Evolutionary conservation across 2,113 vertebrate genomes (phyloP).

Genomic region (Paedocypris sp.): DNA sequence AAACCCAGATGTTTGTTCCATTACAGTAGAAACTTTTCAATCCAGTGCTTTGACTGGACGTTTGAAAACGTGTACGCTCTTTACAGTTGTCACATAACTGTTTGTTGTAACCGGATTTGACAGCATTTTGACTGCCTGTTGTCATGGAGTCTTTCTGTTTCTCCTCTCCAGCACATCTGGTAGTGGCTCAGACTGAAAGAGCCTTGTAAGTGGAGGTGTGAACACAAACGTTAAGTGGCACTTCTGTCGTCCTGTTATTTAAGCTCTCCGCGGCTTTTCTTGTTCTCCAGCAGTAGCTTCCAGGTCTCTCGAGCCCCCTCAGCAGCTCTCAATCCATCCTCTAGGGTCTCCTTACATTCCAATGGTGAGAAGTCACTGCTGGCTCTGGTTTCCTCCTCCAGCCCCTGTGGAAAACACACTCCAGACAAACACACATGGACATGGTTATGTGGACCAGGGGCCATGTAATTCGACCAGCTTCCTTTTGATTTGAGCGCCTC

Average conservation of each 20-base stretch:
- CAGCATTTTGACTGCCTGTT: no score
- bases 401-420: conserved; percentile 26
- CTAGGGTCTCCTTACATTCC: conserved; percentile 37
- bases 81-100: no score
- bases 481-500: conserved; percentile 19
- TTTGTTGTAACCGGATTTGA: no score
- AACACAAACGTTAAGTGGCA: not conserved
- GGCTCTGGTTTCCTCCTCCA: conserved; percentile 40
- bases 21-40: no score
- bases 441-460: conserved; percentile 43
- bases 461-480: conserved; percentile 37
- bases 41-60: no score
- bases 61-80: no score
- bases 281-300: not conserved
- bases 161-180: not conserved
- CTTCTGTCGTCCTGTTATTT: conserved; percentile 1
- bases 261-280: not conserved
- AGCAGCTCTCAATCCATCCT: not conserved
- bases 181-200: not conserved
- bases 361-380: conserved; percentile 44
- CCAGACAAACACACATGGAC: conserved; percentile 46
- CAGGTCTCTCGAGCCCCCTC: not conserved
- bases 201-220: conserved; percentile 1
- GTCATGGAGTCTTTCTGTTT: no score
- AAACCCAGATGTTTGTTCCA: no score